phyloP scores from a whole-genome alignment of 1,140 invertebrate species.

The Apolygus lucorum region DNA sequence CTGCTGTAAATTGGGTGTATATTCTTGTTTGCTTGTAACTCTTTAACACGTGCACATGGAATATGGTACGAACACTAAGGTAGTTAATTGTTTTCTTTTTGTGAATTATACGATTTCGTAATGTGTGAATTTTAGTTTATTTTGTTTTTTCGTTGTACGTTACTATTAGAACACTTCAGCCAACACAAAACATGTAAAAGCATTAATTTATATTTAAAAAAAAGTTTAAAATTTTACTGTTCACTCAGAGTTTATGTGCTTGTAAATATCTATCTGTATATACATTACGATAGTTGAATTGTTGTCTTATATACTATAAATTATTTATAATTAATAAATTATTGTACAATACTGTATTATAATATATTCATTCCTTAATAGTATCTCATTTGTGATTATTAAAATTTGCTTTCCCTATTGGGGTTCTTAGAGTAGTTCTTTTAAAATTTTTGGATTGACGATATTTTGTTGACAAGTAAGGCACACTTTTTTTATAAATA shows the following conservation, averaged over 20 bases:
- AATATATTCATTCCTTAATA: neutral
- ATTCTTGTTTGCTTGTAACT: neutral
- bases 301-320: slow-evolving; percentile 13
- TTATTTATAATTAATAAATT: slow-evolving; percentile 15
- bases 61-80: slow-evolving; percentile 6
- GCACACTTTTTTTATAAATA: no score
- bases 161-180: neutral
- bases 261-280: neutral
- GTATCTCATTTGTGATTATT: neutral
- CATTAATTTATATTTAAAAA: slow-evolving; percentile 3
- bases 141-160: neutral
- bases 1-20: no score
- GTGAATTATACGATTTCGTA: neutral
- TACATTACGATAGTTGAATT: slow-evolving; percentile 12
- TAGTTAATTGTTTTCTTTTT: neutral
- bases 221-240: neutral
- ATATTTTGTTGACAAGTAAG: no score
- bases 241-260: slow-evolving; percentile 5
- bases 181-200: slow-evolving; percentile 1
- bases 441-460: no score
- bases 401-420: no score
- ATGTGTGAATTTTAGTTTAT: neutral
- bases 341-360: neutral
- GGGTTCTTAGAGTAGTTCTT: no score
- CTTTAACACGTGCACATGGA: neutral